A percentile compares a stretch with the other conserved stretches of the same genome.
Conservation (phyloP, 92 coral and sea anemone species). For the Palythoa grandiflora region DNA sequence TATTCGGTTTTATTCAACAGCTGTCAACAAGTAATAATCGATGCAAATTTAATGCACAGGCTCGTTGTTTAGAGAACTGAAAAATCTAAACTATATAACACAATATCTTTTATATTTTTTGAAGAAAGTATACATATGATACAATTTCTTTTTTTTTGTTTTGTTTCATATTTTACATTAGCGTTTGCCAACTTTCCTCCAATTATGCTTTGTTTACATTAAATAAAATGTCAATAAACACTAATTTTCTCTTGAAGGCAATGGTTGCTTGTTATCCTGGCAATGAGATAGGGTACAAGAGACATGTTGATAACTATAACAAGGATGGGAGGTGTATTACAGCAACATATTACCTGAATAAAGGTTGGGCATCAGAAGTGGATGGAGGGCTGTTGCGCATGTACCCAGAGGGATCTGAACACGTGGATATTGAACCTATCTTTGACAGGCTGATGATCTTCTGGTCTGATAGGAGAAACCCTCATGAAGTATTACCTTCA, state of each 20-base stretch:
- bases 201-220: background rate
- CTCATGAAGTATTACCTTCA: constrained; percentile 94
- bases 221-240: background rate
- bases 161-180: too few species aligned
- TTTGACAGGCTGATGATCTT: constrained; percentile 91
- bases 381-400: constrained; percentile 86
- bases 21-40: too few species aligned
- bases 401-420: constrained; percentile 77
- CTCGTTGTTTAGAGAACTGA: too few species aligned
- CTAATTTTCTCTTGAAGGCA: constrained; percentile 57
- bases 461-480: constrained; percentile 96
- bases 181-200: too few species aligned
- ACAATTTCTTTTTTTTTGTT: too few species aligned
- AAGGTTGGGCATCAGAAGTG: constrained; percentile 78
- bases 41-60: too few species aligned
- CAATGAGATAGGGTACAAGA: constrained; percentile 77
- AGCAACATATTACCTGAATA: constrained; percentile 90
- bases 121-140: too few species aligned
- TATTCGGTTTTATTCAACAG: too few species aligned
- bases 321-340: constrained; percentile 97
- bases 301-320: constrained; percentile 93
- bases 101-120: too few species aligned
- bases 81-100: too few species aligned
- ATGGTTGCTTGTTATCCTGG: constrained; percentile 99
- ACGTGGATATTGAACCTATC: constrained; percentile 81